These are phyloP conservation scores for Andrena bicolor DNA, from an alignment of 2,888 invertebrate species.

Conservation along the genomic window DNA sequence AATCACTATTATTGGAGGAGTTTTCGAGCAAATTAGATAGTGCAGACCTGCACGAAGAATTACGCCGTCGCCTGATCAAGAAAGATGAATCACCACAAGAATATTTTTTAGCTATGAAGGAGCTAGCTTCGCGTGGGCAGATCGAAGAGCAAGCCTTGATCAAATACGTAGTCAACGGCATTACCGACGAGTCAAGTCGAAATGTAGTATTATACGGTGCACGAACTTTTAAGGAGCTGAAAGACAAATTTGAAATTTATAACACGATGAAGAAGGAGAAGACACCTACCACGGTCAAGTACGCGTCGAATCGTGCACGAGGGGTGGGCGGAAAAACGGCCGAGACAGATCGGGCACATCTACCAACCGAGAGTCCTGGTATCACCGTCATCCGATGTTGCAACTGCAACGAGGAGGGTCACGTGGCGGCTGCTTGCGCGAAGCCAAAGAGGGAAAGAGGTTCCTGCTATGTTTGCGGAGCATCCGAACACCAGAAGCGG, in stretches of 20 bases:
- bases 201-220: conserved; percentile 11
- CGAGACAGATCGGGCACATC: not conserved
- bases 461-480: conserved; percentile 25
- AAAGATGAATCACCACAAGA: no score
- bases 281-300: not conserved
- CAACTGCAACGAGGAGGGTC: conserved; percentile 24
- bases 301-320: not conserved
- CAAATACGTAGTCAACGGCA: no score
- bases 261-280: no score
- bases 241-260: conserved; percentile 19
- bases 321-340: not conserved
- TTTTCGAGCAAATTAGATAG: no score
- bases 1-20: no score
- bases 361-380: not conserved
- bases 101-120: no score
- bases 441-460: conserved; percentile 14
- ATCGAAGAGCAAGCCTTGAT: no score
- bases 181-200: not conserved
- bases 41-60: no score
- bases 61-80: no score
- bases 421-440: conserved; percentile 6
- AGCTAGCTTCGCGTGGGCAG: no score
- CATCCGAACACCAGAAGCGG: not conserved
- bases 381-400: conserved; percentile 1
- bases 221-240: not conserved